A percentile compares a stretch with the other conserved stretches of the same genome.
Evolutionary conservation across 1,140 invertebrate genomes (phyloP).

Genomic region (Physella acuta): DNA sequence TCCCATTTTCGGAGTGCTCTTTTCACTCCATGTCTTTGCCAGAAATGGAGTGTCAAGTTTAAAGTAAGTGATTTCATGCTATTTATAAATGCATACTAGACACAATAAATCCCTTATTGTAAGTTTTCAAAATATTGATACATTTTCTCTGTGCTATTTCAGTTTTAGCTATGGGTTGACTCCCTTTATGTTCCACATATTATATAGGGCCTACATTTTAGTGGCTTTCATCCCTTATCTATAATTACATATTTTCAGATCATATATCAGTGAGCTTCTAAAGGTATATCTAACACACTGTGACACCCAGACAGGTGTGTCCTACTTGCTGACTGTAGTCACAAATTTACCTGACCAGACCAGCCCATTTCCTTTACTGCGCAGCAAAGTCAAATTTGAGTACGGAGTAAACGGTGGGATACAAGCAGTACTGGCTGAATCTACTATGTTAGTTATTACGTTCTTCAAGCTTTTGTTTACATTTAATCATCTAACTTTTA

Average conservation of each 20-base stretch:
- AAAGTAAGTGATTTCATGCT: not conserved
- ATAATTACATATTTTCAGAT: too few relatives aligned
- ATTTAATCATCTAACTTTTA: not conserved
- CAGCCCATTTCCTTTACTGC: not conserved
- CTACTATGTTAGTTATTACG: not conserved
- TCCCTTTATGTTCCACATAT: too few relatives aligned
- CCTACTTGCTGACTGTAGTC: not conserved
- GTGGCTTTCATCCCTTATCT: too few relatives aligned
- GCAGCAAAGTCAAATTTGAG: not conserved
- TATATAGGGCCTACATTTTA: too few relatives aligned
- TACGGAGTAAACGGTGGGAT: constrained; percentile 4
- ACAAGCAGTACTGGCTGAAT: constrained; percentile 4
- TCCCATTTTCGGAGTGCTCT: constrained; percentile 1
- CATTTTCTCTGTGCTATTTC: too few relatives aligned
- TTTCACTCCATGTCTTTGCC: not conserved
- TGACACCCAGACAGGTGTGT: not conserved
- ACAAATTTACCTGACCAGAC: not conserved
- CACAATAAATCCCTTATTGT: too few relatives aligned
- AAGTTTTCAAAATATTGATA: too few relatives aligned
- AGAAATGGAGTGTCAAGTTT: not conserved
- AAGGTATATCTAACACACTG: not conserved
- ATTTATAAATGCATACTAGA: too few relatives aligned
- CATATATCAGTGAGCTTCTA: constrained; percentile 3
- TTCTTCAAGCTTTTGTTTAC: not conserved
- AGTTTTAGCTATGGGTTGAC: too few relatives aligned